phyloP scores from a whole-genome alignment of 2,888 invertebrate species.

The Synanthedon tipuliformis region DNA sequence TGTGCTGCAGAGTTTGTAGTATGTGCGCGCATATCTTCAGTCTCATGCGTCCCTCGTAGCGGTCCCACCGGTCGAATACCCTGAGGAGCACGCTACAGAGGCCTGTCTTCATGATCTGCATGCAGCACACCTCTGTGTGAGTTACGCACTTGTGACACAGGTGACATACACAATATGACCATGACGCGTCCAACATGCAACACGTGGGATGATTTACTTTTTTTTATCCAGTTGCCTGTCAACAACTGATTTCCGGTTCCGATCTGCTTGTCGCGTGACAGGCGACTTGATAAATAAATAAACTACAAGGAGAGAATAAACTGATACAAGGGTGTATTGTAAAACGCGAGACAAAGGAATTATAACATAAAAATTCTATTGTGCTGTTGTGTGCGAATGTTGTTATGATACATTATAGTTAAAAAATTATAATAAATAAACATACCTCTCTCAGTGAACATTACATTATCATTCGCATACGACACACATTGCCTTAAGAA shows the following conservation, averaged over 20 bases:
- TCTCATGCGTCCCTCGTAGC: slow-evolving; percentile 72
- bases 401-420: slow-evolving; percentile 1
- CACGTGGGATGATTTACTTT: background rate
- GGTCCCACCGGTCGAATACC: slow-evolving; percentile 74
- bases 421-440: slow-evolving; percentile 3
- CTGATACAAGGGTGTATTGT: background rate
- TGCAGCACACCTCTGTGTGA: slow-evolving; percentile 73
- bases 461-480: slow-evolving; percentile 5
- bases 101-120: slow-evolving; percentile 73
- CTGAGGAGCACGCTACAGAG: slow-evolving; percentile 68
- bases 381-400: background rate
- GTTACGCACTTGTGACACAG: slow-evolving; percentile 51
- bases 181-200: slow-evolving; percentile 27
- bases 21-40: slow-evolving; percentile 73
- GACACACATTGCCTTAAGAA: slow-evolving; percentile 1
- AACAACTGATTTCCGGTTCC: background rate
- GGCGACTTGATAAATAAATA: background rate
- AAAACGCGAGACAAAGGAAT: background rate
- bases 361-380: background rate
- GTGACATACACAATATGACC: slow-evolving; percentile 19
- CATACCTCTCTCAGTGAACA: slow-evolving; percentile 4
- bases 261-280: background rate
- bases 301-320: background rate
- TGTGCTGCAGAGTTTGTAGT: slow-evolving; percentile 71
- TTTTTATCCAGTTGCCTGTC: background rate